Percentiles rank a stretch among this genome's conserved stretches.
Evolutionary conservation across 2,797 vertebrate species (phyloP).

Genomic region (Urophycis tenuis): DNA sequence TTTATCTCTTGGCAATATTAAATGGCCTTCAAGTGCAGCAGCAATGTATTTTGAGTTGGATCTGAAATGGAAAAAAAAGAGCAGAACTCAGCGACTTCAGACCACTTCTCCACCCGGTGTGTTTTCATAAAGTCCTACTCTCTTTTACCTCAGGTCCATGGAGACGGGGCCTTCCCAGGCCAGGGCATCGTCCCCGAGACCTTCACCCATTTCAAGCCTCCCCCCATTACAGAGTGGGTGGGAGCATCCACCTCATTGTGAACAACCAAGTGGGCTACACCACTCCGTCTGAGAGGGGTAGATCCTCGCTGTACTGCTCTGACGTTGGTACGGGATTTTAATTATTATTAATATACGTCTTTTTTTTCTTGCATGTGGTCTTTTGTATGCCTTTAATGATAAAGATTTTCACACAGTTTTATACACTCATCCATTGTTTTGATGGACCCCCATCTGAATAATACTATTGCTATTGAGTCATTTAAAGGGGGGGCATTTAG

Average conservation of each 20-base stretch:
- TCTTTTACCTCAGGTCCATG: constrained; percentile 78
- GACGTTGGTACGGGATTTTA: constrained; percentile 80
- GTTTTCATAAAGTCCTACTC: neutral
- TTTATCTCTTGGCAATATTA: neutral
- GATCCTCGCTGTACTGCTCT: constrained; percentile 92
- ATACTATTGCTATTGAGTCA: no score
- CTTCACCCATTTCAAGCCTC: constrained; percentile 86
- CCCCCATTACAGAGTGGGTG: constrained; percentile 96
- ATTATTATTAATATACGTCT: neutral
- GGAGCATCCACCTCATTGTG: constrained; percentile 95
- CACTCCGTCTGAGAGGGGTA: constrained; percentile 86
- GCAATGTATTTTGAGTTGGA: neutral
- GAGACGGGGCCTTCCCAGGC: constrained; percentile 91
- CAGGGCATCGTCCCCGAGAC: constrained; percentile 96
- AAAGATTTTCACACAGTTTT: neutral
- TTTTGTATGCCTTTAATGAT: neutral
- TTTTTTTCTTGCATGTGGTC: neutral
- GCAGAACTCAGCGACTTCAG: neutral
- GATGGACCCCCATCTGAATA: neutral
- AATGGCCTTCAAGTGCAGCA: neutral
- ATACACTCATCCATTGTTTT: neutral
- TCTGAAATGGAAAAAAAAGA: neutral
- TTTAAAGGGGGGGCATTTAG: no score
- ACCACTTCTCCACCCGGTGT: neutral
- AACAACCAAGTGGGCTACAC: constrained; percentile 99